These are phyloP conservation scores for Tetramorium simillimum DNA, from an alignment of 1,140 invertebrate genomes.

Conservation along the genomic window DNA sequence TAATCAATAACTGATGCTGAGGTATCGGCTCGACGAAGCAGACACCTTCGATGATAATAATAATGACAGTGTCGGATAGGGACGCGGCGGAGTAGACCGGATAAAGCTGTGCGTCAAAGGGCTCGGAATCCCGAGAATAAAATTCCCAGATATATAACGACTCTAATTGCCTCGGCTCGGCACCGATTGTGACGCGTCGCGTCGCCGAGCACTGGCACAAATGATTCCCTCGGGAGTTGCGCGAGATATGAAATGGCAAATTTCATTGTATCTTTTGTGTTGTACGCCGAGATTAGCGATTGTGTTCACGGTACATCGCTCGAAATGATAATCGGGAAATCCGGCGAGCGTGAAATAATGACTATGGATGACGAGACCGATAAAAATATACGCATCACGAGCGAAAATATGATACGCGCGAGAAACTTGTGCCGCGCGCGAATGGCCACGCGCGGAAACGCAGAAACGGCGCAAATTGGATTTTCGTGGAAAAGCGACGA, in stretches of 20 bases:
- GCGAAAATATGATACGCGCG: background rate
- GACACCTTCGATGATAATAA: conserved; percentile 30
- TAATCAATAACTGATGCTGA: conserved; percentile 55
- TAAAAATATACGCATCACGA: background rate
- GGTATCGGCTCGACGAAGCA: conserved; percentile 23
- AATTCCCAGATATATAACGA: background rate
- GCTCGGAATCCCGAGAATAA: background rate
- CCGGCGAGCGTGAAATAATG: background rate
- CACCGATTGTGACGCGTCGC: conserved; percentile 7
- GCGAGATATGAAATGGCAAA: background rate
- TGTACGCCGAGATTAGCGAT: background rate
- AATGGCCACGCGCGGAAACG: background rate
- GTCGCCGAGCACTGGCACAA: background rate
- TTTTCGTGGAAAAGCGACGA: background rate
- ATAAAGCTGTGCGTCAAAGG: conserved; percentile 5
- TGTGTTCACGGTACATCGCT: background rate
- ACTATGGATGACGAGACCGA: background rate
- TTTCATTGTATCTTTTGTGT: background rate
- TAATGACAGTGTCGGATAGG: background rate
- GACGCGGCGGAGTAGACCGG: background rate
- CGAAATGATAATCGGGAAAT: conserved; percentile 25
- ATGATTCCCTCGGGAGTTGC: background rate
- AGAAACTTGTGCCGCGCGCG: background rate
- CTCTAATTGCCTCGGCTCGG: background rate
- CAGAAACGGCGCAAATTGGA: background rate